Evolutionary conservation across 2,797 vertebrate species (phyloP), one percentile per base, ranked within the genome.

Genomic region (Gila robusta): DNA sequence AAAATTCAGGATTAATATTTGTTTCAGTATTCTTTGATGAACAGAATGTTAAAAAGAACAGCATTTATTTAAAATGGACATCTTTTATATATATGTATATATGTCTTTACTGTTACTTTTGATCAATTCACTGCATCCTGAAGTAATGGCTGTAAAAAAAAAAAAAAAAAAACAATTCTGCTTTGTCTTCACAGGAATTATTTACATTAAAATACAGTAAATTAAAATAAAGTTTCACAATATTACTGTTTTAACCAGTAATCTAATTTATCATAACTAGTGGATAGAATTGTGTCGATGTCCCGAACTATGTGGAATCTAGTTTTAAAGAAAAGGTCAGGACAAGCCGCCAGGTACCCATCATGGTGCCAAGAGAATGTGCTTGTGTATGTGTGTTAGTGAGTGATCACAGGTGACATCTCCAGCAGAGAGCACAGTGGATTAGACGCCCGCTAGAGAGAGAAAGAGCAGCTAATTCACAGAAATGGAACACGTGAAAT

Each of bases 321-420:
- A 52, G 5, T 49, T 52, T 66, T 52, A 69, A 69, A 82, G 41
- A 66, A 59, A 86, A 59, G 37, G 19, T 77, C 11, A 56, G 52
- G 44, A 83, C 6, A 59, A 37, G 9, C 17, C 6, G 16, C 49
- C 52, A 37, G 62, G 44, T 37, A 69, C 64, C 49, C 49, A 82
- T 44, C 35, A 79, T 23, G 76, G n/a, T 74, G 72, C 85, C 72
- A 86, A 73, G 78, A 73, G 66, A 66, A 44, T 83, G 81, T 37
- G 69, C 59, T 16, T 56, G 8, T 10, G 41, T 74, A 41, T 64
- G 35, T 47, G 79, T 79, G 26, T 37, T 77, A 59, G 64, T 64
- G 26, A 86, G 59, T 79, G 67, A 88, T 90, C 52, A 35, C 19
- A 71, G 11, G 17, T 78, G 80, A 70, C 84, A 86, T 84, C 35